A percentile compares a stretch with the other conserved stretches of the same genome.
These are phyloP conservation scores for Spicauda simplicius DNA, from an alignment of 2,888 invertebrate species.

Conservation along the genomic window DNA sequence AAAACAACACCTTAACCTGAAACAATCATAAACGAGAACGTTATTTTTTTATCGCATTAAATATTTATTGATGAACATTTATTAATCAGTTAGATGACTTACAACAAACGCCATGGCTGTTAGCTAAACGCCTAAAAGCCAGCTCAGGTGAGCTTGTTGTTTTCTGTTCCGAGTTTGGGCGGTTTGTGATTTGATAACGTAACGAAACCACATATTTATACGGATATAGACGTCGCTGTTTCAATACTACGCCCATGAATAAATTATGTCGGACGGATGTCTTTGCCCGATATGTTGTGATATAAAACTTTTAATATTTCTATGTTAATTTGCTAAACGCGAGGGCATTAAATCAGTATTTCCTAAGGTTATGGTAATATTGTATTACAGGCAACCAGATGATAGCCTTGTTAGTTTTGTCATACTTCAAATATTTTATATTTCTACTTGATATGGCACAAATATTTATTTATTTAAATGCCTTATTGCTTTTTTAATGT, in stretches of 20 bases:
- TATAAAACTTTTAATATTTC: constrained; percentile 47
- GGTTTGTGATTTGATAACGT: constrained; percentile 71
- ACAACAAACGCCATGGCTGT: constrained; percentile 82
- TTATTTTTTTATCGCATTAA: neutral
- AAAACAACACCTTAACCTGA: constrained; percentile 70
- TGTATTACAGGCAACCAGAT: neutral
- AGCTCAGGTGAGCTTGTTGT: constrained; percentile 68
- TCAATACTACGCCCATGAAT: constrained; percentile 63
- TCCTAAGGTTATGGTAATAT: constrained; percentile 13
- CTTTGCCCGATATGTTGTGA: constrained; percentile 53
- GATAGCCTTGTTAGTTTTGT: neutral
- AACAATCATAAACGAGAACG: constrained; percentile 52
- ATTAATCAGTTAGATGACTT: constrained; percentile 57
- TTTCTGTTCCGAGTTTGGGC: constrained; percentile 70
- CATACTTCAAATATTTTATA: neutral
- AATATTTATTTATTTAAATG: too few species aligned
- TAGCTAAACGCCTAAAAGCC: constrained; percentile 82
- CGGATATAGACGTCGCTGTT: constrained; percentile 58
- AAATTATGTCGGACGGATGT: constrained; percentile 54
- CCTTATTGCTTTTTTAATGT: too few species aligned
- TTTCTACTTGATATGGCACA: neutral
- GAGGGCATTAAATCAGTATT: constrained; percentile 21
- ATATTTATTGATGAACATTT: neutral
- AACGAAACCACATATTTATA: constrained; percentile 76
- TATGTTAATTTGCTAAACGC: constrained; percentile 32